A percentile compares a stretch with the other conserved stretches of the same genome.
Evolutionary conservation across 2,797 vertebrate genomes (phyloP).

Genomic region (Chelidonichthys spinosus): DNA sequence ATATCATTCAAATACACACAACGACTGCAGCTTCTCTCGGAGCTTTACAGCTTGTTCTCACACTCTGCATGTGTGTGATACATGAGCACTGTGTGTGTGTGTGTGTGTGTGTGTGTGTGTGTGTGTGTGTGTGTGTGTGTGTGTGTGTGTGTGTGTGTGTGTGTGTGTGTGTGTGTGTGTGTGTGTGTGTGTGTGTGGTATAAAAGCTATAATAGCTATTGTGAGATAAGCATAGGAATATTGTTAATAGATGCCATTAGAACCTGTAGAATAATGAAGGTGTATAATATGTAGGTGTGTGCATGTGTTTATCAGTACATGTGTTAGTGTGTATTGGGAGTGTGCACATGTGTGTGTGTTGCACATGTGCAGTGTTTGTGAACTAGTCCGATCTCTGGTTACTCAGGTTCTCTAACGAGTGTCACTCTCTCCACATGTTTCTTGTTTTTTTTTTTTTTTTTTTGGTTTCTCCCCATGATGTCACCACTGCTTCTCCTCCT

Average conservation of each 20-base stretch:
- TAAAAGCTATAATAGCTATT: conserved; percentile 9
- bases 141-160: conserved; percentile 57
- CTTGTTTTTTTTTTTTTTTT: conserved; percentile 76
- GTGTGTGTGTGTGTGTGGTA: conserved; percentile 29
- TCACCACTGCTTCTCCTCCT: conserved; percentile 90
- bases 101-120: conserved; percentile 61
- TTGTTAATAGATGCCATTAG: neutral
- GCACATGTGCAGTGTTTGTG: conserved; percentile 44
- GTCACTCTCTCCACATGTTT: conserved; percentile 92
- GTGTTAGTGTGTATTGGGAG: conserved; percentile 37
- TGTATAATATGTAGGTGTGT: conserved; percentile 23
- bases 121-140: conserved; percentile 60
- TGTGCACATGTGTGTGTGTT: conserved; percentile 43
- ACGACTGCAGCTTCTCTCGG: conserved; percentile 50
- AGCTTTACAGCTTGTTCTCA: conserved; percentile 66
- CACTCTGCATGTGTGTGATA: conserved; percentile 74
- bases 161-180: conserved; percentile 36
- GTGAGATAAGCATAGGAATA: conserved; percentile 3
- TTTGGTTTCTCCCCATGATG: conserved; percentile 89
- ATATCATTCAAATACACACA: conserved; percentile 43
- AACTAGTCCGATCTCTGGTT: conserved; percentile 57
- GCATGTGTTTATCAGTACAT: conserved; percentile 25
- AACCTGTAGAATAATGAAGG: conserved; percentile 11
- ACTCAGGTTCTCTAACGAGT: conserved; percentile 80
- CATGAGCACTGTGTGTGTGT: conserved; percentile 39